phyloP scores from a whole-genome alignment of 2,888 invertebrate species.

The Limnephilus lunatus region DNA sequence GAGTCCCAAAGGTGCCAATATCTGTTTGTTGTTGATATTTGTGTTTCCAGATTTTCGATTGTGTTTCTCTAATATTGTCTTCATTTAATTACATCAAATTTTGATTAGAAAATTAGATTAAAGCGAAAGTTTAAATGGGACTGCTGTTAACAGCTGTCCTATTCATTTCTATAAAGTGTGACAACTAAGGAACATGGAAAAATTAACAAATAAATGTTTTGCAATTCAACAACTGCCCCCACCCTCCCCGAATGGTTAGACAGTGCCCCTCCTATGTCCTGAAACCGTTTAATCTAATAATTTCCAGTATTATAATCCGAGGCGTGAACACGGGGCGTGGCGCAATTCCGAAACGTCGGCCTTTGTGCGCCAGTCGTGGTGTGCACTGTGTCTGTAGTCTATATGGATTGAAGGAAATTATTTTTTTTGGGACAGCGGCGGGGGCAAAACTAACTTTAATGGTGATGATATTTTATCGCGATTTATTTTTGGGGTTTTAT shows the following conservation, averaged over 20 bases:
- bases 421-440: not conserved
- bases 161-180: no score
- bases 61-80: no score
- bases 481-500: no score
- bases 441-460: not conserved
- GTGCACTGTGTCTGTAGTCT: not conserved
- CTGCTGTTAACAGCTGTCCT: no score
- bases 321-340: conserved; percentile 58
- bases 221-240: not conserved
- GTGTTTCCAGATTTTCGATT: no score
- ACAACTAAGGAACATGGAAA: not conserved
- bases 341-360: conserved; percentile 49
- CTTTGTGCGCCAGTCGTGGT: conserved; percentile 26
- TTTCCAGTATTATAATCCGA: conserved; percentile 6
- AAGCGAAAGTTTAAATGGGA: no score
- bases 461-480: not conserved
- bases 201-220: not conserved
- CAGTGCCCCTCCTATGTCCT: not conserved
- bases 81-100: no score
- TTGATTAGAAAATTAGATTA: no score
- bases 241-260: not conserved
- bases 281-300: conserved; percentile 29
- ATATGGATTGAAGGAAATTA: not conserved
- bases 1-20: no score
- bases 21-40: no score